These are phyloP conservation scores for Sabatieria punctata DNA, from an alignment of 2,888 invertebrate genomes.

Conservation along the genomic window DNA sequence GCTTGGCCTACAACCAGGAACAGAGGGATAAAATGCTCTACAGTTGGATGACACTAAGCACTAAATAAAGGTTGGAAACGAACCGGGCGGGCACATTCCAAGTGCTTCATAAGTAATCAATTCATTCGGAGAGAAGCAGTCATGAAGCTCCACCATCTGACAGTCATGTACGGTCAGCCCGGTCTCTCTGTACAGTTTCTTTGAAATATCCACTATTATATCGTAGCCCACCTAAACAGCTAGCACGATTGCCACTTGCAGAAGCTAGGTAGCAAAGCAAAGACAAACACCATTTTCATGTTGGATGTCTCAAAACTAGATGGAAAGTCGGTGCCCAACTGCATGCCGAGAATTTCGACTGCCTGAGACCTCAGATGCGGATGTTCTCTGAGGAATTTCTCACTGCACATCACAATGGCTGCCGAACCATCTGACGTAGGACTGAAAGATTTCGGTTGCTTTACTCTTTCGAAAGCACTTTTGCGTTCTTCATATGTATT, in stretches of 20 bases:
- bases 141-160: constrained; percentile 83
- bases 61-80: too few species aligned
- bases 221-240: constrained; percentile 23
- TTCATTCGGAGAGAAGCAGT: constrained; percentile 95
- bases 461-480: too few species aligned
- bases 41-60: background rate
- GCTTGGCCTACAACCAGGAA: constrained; percentile 56
- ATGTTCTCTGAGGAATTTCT: constrained; percentile 63
- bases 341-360: constrained; percentile 87
- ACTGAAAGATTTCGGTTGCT: too few species aligned
- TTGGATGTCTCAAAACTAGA: constrained; percentile 61
- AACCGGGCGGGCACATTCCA: constrained; percentile 54
- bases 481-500: too few species aligned
- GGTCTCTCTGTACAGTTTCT: constrained; percentile 54
- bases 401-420: constrained; percentile 73
- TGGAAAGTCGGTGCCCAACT: constrained; percentile 80
- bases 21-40: background rate
- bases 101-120: constrained; percentile 90
- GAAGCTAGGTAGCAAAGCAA: too few species aligned
- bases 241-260: too few species aligned
- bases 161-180: constrained; percentile 37
- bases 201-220: constrained; percentile 37
- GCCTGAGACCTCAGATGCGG: constrained; percentile 60
- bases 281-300: constrained; percentile 55
- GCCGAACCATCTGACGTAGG: constrained; percentile 97